These are phyloP conservation scores for Autographa gamma DNA, from an alignment of 2,888 invertebrate species.

Conservation along the genomic window DNA sequence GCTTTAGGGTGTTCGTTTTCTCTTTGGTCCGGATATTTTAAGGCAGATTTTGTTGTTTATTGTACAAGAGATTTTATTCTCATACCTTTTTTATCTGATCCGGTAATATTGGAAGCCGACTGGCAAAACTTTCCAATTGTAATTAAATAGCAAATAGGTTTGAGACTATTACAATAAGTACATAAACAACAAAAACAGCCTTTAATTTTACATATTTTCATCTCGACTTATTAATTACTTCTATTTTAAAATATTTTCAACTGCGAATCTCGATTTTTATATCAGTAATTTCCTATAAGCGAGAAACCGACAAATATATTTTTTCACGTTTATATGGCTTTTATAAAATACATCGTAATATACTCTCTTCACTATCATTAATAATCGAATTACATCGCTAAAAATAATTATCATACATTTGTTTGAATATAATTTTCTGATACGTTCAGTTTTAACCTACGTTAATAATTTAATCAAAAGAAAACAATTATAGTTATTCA, in stretches of 20 bases:
- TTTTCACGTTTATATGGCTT: slow-evolving; percentile 34
- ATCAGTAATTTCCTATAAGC: slow-evolving; percentile 37
- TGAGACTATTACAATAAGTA: not conserved
- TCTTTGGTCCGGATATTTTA: slow-evolving; percentile 5
- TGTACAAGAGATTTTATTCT: not conserved
- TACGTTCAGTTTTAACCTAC: slow-evolving; percentile 36
- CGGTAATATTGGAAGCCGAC: no score
- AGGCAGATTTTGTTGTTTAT: not conserved
- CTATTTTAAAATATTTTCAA: not conserved
- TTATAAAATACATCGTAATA: slow-evolving; percentile 45
- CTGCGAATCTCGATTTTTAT: not conserved
- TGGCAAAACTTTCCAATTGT: no score
- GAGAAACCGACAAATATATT: slow-evolving; percentile 31
- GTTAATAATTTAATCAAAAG: slow-evolving; percentile 27
- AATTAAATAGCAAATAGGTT: no score
- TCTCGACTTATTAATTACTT: not conserved
- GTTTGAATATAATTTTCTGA: slow-evolving; percentile 43
- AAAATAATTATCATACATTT: slow-evolving; percentile 40
- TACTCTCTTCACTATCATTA: slow-evolving; percentile 42
- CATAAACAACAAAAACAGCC: not conserved
- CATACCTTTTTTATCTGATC: no score
- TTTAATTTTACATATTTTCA: not conserved
- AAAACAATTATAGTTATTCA: slow-evolving; percentile 25
- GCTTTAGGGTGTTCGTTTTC: not conserved
- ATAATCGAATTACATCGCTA: slow-evolving; percentile 44